phyloP scores from a whole-genome alignment of 2,888 invertebrate species.

The Drosophila lutescens region DNA sequence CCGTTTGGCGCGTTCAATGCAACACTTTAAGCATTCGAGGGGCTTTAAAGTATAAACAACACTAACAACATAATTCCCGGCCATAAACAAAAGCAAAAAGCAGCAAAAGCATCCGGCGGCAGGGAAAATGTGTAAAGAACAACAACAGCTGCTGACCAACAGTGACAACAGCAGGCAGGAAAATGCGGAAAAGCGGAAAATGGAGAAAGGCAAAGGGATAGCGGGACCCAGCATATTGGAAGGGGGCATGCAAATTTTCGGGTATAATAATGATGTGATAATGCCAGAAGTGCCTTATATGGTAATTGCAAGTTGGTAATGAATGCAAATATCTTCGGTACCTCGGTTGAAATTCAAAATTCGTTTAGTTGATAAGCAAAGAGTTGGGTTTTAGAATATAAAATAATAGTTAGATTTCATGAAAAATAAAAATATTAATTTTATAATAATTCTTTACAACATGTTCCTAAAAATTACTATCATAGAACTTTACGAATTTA shows the following conservation, averaged over 20 bases:
- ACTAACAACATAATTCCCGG: conserved; percentile 74
- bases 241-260: conserved; percentile 48
- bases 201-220: conserved; percentile 6
- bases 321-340: conserved; percentile 39
- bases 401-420: no score
- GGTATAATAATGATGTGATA: conserved; percentile 53
- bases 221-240: conserved; percentile 2
- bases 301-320: conserved; percentile 43
- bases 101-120: conserved; percentile 26
- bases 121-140: conserved; percentile 26
- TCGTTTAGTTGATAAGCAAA: not conserved
- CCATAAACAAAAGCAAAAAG: conserved; percentile 57
- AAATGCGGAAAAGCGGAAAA: conserved; percentile 5
- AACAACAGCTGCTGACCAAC: conserved; percentile 47
- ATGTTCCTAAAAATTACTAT: no score
- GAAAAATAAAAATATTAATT: no score
- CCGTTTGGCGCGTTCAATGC: conserved; percentile 51
- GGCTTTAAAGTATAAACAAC: conserved; percentile 61
- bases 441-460: no score
- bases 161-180: conserved; percentile 55
- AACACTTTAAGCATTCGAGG: conserved; percentile 51
- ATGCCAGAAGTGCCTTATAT: conserved; percentile 45
- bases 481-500: no score
- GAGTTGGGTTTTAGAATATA: no score
- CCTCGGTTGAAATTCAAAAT: conserved; percentile 7